Evolutionary conservation across 53 echinoderm and acorn worm genomes (phyloP), one percentile per base, ranked within the genome.

Genomic region (Apostichopus leukothele): DNA sequence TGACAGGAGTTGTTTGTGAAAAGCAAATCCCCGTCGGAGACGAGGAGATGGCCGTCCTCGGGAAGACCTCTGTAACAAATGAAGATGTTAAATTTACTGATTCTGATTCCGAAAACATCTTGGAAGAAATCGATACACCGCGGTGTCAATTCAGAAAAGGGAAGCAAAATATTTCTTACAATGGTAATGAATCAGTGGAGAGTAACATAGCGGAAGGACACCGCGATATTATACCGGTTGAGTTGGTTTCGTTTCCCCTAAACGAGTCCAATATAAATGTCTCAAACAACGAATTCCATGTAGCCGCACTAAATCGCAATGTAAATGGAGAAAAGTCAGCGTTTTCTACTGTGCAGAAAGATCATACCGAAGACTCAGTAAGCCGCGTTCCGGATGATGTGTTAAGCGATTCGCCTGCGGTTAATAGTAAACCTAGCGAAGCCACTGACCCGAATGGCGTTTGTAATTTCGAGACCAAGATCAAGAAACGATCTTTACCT

Each of bases 41-140:
- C 71, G 16, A 63, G 77, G 20, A 50, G 6, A 78, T 53, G 87
- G 53, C 55, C 50, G 76, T 13, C 6, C 0, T 5, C 57, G 10
- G 57, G 6, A 71, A 71, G 71, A 71, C 1, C 1, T 5, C 14
- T n/a, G 13, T 19, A 4, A 19, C 6, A 3, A 39, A 27, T 16
- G 61, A 16, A 50, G 67, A 67, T 60, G 85, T 85, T 60, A 85
- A 27, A 50, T 85, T 85, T 50, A 85, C 85, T 60, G 67, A 85
- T 67, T 85, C 85, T 50, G 85, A 85, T 39, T 66, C 67, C 50
- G 85, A 85, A 16, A 39, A 5, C 18, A 85, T 85, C 39, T 26
- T 85, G 50, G 85, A 85, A 22, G 68, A 85, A 50, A 26, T 85
- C 9, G 85, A 85, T 67, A 68, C 85, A 10, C 85, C 85, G 68